A percentile compares a stretch with the other conserved stretches of the same genome.
Evolutionary conservation across 2,797 vertebrate genomes (phyloP).

Genomic region (Bufotes viridis): DNA sequence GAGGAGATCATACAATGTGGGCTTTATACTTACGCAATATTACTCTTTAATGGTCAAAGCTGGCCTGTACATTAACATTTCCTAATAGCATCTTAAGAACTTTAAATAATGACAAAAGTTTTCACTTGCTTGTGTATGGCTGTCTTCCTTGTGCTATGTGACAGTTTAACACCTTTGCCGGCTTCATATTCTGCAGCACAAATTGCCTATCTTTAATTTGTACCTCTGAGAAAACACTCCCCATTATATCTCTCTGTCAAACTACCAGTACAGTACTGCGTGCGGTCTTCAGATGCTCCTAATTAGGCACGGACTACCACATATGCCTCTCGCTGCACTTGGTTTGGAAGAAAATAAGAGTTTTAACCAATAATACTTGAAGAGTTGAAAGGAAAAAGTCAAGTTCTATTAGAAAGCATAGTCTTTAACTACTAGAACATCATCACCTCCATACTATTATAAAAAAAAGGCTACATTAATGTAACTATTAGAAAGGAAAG

Average conservation of each 20-base stretch:
- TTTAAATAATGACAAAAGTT: background rate
- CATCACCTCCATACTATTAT: background rate
- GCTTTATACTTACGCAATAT: background rate
- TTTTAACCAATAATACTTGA: background rate
- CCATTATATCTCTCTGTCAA: background rate
- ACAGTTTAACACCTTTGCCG: conserved; percentile 25
- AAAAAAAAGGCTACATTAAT: background rate
- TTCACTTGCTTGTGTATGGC: background rate
- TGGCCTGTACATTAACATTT: background rate
- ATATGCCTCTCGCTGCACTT: background rate
- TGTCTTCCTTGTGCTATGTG: background rate
- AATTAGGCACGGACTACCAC: conserved; percentile 14
- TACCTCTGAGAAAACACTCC: background rate
- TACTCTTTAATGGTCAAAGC: background rate
- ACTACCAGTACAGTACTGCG: background rate
- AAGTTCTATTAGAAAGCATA: background rate
- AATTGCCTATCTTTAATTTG: conserved; percentile 13
- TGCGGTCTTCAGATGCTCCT: background rate
- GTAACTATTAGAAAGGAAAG: background rate
- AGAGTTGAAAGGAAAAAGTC: background rate
- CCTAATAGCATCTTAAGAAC: background rate
- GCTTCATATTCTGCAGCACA: background rate
- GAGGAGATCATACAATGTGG: background rate
- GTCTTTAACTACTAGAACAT: conserved; percentile 5
- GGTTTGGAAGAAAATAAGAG: background rate